A percentile compares a stretch with the other conserved stretches of the same genome.
Evolutionary conservation across 2,888 invertebrate species (phyloP).

Genomic region (Acleris literana): DNA sequence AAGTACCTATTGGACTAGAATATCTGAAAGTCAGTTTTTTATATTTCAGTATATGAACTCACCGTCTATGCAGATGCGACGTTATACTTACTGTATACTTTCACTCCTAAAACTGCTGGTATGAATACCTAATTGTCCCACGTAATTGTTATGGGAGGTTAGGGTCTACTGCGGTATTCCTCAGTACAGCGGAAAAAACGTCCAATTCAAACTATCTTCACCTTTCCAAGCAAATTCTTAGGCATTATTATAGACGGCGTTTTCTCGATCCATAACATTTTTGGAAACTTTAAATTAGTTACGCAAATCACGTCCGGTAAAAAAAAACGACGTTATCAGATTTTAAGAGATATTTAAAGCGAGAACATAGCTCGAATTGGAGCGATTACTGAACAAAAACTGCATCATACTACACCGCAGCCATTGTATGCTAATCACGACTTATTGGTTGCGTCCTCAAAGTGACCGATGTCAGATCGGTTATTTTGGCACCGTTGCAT

Average conservation of each 20-base stretch:
- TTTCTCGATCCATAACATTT: too few relatives aligned
- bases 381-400: background rate
- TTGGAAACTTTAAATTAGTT: too few relatives aligned
- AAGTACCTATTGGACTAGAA: constrained; percentile 38
- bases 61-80: constrained; percentile 52
- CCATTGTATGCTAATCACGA: constrained; percentile 26
- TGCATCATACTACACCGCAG: too few relatives aligned
- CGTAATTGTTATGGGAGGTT: constrained; percentile 39
- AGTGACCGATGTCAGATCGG: constrained; percentile 1
- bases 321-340: too few relatives aligned
- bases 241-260: background rate
- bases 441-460: constrained; percentile 11
- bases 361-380: background rate
- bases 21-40: constrained; percentile 27
- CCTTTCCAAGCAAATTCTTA: background rate
- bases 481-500: constrained; percentile 19
- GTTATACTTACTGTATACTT: constrained; percentile 64
- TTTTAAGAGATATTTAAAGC: too few relatives aligned
- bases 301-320: too few relatives aligned
- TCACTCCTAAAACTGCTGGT: constrained; percentile 57
- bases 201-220: background rate
- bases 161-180: constrained; percentile 34
- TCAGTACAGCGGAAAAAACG: constrained; percentile 12
- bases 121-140: constrained; percentile 48
- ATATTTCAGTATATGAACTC: constrained; percentile 47